Percentiles rank a stretch among this genome's conserved stretches.
Evolutionary conservation across 2,797 vertebrate species (phyloP).

Genomic region (Paratrypauchen microcephalus): DNA sequence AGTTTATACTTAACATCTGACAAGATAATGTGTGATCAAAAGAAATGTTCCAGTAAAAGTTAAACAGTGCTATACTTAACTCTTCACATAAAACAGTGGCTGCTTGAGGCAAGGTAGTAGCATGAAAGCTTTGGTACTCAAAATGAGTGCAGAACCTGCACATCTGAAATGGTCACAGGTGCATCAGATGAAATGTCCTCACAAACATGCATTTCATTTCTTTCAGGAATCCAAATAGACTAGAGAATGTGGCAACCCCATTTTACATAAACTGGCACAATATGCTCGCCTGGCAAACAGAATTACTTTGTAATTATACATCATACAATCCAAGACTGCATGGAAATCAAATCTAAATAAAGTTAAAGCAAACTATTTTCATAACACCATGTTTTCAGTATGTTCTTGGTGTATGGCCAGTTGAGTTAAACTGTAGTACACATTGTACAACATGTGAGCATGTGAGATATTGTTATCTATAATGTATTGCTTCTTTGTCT

Average conservation of each 20-base stretch:
- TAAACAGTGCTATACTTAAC: not conserved
- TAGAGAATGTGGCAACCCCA: too few species aligned
- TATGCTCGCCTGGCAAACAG: not conserved
- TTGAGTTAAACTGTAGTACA: too few species aligned
- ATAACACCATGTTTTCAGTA: not conserved
- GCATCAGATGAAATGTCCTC: not conserved
- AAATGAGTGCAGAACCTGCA: not conserved
- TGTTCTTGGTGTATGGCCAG: not conserved
- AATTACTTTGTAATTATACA: not conserved
- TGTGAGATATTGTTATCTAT: too few species aligned
- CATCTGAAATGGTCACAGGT: not conserved
- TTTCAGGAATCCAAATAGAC: too few species aligned
- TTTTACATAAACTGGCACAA: too few species aligned
- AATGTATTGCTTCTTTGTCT: not conserved
- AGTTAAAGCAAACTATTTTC: not conserved
- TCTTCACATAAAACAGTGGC: not conserved
- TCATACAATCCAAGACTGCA: not conserved
- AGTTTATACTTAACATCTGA: not conserved
- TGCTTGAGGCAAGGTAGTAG: not conserved
- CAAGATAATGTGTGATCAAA: not conserved
- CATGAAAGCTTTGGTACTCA: not conserved
- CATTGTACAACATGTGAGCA: too few species aligned
- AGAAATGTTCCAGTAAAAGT: not conserved
- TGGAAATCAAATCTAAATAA: not conserved
- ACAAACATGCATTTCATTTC: not conserved